Evolutionary conservation across 2,113 vertebrate species (phyloP).

Genomic region (Brachionichthys hirsutus): DNA sequence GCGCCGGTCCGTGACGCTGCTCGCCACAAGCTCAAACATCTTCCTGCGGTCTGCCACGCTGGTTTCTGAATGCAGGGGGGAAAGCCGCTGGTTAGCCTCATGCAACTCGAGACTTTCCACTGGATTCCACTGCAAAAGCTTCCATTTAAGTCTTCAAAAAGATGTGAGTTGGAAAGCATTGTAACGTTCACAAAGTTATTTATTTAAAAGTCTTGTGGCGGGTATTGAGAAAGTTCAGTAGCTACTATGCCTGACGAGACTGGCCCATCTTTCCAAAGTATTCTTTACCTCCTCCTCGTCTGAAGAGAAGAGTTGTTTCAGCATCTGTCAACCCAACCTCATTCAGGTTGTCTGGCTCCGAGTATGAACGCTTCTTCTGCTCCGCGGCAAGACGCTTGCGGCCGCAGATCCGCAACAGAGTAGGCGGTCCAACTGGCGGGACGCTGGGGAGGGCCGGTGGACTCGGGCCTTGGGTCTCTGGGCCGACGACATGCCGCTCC

Average conservation of each 20-base stretch:
- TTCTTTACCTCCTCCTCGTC: constrained; percentile 64
- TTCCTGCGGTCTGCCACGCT: constrained; percentile 86
- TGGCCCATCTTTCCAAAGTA: no score
- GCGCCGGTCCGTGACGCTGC: not conserved
- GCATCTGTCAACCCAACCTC: constrained; percentile 85
- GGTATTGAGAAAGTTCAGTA: no score
- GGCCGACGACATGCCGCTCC: constrained; percentile 84
- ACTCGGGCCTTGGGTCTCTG: constrained; percentile 49
- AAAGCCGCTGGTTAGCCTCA: not conserved
- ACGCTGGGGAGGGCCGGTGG: constrained; percentile 67
- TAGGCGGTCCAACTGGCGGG: constrained; percentile 57
- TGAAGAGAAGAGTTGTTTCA: constrained; percentile 62
- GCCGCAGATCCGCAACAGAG: constrained; percentile 78
- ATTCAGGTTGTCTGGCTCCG: constrained; percentile 93
- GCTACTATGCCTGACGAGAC: no score
- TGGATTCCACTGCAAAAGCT: no score
- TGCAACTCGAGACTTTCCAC: no score
- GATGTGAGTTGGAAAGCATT: not conserved
- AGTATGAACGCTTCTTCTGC: constrained; percentile 94
- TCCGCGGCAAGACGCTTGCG: constrained; percentile 84
- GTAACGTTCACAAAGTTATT: no score
- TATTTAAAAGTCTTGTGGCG: no score
- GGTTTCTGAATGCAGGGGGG: constrained; percentile 68
- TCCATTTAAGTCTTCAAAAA: no score
- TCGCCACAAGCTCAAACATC: constrained; percentile 85